These are phyloP conservation scores for Oreotragus oreotragus DNA, from an alignment of 2,113 vertebrate species.

Conservation along the genomic window DNA sequence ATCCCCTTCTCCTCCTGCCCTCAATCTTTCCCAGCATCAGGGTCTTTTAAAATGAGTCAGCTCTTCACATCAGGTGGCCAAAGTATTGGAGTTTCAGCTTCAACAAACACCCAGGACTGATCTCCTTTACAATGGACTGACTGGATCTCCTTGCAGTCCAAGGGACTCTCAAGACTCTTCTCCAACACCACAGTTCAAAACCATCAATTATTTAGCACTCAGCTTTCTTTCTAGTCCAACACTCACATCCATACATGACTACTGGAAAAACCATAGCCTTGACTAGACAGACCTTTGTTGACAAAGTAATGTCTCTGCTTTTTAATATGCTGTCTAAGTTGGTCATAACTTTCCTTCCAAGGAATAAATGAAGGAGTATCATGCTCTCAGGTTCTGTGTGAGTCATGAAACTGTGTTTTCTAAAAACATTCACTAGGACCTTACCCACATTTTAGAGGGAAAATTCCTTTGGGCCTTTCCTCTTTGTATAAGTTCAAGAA, in stretches of 20 bases:
- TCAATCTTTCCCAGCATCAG: not conserved
- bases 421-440: not conserved
- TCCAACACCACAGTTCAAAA: not conserved
- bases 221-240: not conserved
- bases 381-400: not conserved
- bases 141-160: not conserved
- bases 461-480: not conserved
- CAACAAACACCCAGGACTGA: not conserved
- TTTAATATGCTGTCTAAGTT: not conserved
- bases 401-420: not conserved
- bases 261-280: not conserved
- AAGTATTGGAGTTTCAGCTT: not conserved
- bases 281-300: not conserved
- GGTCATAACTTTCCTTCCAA: not conserved
- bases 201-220: rapidly evolving
- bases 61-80: not conserved
- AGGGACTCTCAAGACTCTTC: not conserved
- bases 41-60: not conserved
- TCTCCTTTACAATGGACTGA: not conserved
- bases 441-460: not conserved
- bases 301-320: not conserved
- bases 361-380: not conserved
- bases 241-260: not conserved
- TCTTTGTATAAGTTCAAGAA: not conserved
- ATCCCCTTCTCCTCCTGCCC: not conserved